These are phyloP conservation scores for Cyclopterus lumpus DNA, from an alignment of 2,797 vertebrate genomes.

Conservation along the genomic window DNA sequence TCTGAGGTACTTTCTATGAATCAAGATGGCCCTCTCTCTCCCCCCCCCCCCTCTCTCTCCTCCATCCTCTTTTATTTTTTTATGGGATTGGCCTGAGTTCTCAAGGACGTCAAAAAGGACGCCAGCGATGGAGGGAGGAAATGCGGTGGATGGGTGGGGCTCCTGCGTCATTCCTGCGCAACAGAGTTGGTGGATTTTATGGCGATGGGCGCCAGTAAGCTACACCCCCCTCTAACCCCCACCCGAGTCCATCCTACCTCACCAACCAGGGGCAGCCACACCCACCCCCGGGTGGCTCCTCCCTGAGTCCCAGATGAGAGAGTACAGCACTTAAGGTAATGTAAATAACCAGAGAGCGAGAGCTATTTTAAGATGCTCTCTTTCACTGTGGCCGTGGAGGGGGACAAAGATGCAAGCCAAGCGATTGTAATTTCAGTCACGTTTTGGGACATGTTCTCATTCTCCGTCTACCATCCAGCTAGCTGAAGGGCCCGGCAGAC, in stretches of 20 bases:
- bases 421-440: slow-evolving; percentile 81
- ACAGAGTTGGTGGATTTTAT: slow-evolving; percentile 48
- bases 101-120: slow-evolving; percentile 82
- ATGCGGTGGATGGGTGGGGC: slow-evolving; percentile 60
- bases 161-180: slow-evolving; percentile 67
- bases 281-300: slow-evolving; percentile 56
- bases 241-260: slow-evolving; percentile 52
- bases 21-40: slow-evolving; percentile 61
- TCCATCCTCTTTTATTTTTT: slow-evolving; percentile 62
- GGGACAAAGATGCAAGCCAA: slow-evolving; percentile 80
- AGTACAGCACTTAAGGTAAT: slow-evolving; percentile 83
- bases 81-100: slow-evolving; percentile 80
- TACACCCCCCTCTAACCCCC: slow-evolving; percentile 34
- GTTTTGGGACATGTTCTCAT: slow-evolving; percentile 67
- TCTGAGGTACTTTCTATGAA: slow-evolving; percentile 76
- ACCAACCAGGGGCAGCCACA: slow-evolving; percentile 56
- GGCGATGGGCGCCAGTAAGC: slow-evolving; percentile 42
- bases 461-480: slow-evolving; percentile 42
- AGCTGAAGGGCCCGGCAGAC: slow-evolving; percentile 43
- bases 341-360: slow-evolving; percentile 73
- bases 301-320: slow-evolving; percentile 58
- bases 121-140: slow-evolving; percentile 43
- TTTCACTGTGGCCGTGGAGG: slow-evolving; percentile 68
- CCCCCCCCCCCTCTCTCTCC: slow-evolving; percentile 10
- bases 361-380: slow-evolving; percentile 83